A percentile compares a stretch with the other conserved stretches of the same genome.
Evolutionary conservation across 2,888 invertebrate genomes (phyloP).

Genomic region (Dendrolimus pini): DNA sequence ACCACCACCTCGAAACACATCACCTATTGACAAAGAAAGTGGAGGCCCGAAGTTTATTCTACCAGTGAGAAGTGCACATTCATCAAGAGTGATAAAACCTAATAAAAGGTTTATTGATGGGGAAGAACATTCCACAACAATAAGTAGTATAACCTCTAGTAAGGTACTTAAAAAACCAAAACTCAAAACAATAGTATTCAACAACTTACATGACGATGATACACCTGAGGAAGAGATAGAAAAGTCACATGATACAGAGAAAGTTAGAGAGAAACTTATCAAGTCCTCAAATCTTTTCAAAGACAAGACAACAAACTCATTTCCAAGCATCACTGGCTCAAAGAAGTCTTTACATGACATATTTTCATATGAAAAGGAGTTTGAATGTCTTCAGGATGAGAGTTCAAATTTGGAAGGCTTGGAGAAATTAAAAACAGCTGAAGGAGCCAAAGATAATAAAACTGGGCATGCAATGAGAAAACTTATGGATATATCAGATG

Average conservation of each 20-base stretch:
- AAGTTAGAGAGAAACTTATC: conserved; percentile 43
- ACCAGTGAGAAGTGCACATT: conserved; percentile 88
- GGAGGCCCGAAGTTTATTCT: conserved; percentile 80
- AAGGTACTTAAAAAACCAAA: conserved; percentile 71
- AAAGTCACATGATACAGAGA: conserved; percentile 45
- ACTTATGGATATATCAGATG: conserved; percentile 69
- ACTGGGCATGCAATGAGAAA: conserved; percentile 67
- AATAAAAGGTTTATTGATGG: conserved; percentile 89
- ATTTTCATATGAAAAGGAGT: conserved; percentile 63
- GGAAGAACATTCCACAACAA: conserved; percentile 62
- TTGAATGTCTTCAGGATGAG: conserved; percentile 54
- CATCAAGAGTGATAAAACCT: conserved; percentile 91
- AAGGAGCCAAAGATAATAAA: conserved; percentile 54
- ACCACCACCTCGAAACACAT: conserved; percentile 58
- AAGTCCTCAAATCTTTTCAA: conserved; percentile 59
- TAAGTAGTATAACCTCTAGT: conserved; percentile 38
- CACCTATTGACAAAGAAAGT: conserved; percentile 55
- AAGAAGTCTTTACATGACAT: conserved; percentile 52
- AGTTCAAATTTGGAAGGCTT: conserved; percentile 51
- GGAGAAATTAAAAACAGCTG: conserved; percentile 47
- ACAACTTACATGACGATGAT: conserved; percentile 54
- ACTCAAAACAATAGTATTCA: conserved; percentile 63
- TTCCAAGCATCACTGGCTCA: conserved; percentile 37
- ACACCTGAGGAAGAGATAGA: conserved; percentile 45
- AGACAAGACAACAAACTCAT: conserved; percentile 62